Conservation (phyloP, 2,113 vertebrate genomes). For the Thinocorus orbignyianus region DNA sequence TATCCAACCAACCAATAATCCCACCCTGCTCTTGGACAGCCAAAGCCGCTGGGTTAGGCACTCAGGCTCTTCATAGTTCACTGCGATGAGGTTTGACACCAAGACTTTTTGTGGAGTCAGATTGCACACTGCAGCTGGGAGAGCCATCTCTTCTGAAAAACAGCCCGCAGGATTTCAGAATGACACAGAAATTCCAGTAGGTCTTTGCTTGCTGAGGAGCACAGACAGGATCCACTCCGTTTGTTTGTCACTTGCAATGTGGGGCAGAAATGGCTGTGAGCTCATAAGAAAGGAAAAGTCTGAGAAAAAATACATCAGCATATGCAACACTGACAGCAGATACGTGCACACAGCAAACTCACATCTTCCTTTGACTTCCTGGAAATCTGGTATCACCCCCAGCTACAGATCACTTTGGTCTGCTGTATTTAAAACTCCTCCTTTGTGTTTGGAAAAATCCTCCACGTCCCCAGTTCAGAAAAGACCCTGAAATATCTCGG, state of each 20-base stretch:
- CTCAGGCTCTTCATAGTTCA: not conserved
- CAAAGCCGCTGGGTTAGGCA: not conserved
- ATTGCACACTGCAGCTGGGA: not conserved
- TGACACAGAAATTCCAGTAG: not conserved
- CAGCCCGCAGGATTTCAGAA: not conserved
- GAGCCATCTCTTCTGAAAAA: not conserved
- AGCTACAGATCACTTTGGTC: not conserved
- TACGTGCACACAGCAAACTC: accelerated
- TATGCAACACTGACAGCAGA: not conserved
- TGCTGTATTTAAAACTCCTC: not conserved
- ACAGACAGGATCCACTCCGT: not conserved
- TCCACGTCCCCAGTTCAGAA: not conserved
- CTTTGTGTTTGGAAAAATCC: not conserved
- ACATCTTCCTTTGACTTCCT: not conserved
- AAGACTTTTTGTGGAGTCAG: not conserved
- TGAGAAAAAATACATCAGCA: not conserved
- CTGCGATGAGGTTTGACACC: not conserved
- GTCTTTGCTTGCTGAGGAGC: not conserved
- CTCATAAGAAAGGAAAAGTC: not conserved
- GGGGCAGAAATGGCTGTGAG: not conserved
- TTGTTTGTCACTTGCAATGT: not conserved
- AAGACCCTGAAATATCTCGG: not conserved
- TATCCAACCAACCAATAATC: not conserved
- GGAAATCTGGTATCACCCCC: not conserved
- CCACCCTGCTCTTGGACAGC: not conserved